These are phyloP conservation scores for Zaprionus davidi DNA, from an alignment of 1,140 invertebrate species.

Conservation along the genomic window DNA sequence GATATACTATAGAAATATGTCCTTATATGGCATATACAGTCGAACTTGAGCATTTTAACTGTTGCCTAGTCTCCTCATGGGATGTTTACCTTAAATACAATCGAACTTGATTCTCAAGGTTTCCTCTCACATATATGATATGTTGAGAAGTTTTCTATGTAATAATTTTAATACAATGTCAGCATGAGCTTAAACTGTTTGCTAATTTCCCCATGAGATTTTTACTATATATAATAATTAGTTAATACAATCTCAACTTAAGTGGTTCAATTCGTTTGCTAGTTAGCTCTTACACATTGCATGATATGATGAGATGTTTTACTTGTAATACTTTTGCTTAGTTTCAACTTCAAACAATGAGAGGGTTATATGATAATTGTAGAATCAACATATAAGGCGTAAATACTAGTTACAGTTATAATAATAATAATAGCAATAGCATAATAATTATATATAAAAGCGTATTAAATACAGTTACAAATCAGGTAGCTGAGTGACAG, in stretches of 20 bases:
- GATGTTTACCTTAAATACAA: not conserved
- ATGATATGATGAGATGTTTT: not conserved
- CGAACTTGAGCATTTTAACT: not conserved
- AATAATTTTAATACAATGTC: no score
- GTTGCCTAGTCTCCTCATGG: not conserved
- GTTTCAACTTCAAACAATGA: not conserved
- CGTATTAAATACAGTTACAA: slow-evolving; percentile 18
- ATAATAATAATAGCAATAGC: not conserved
- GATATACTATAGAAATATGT: not conserved
- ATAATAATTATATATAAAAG: slow-evolving; percentile 1
- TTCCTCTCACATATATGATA: no score
- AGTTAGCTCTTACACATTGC: not conserved
- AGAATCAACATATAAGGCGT: slow-evolving; percentile 15
- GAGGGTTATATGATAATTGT: not conserved
- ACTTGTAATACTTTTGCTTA: slow-evolving; percentile 1
- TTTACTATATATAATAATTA: no score
- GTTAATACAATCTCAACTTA: not conserved
- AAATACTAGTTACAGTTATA: not conserved
- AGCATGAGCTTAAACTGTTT: no score
- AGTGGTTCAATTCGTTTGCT: not conserved
- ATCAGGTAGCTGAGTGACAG: slow-evolving; percentile 3
- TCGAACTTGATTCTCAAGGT: not conserved
- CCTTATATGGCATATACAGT: not conserved
- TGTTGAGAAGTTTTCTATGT: not conserved
- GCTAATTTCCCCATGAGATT: no score